Conservation (phyloP, 2,113 vertebrate genomes). For the Chaetodon auriga region DNA sequence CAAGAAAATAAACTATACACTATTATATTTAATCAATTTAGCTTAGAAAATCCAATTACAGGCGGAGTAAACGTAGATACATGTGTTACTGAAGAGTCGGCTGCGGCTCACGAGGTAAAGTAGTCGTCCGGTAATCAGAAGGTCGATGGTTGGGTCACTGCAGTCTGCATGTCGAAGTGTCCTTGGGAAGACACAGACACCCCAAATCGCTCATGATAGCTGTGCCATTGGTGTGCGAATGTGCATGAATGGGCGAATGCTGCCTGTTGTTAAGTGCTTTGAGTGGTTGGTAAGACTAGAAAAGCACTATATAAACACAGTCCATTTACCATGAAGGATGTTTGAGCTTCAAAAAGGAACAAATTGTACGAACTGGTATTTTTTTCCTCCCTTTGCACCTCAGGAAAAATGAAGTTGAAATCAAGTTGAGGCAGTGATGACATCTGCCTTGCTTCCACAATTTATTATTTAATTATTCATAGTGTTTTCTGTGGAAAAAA, state of each 20-base stretch:
- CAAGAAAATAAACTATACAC: conserved; percentile 35
- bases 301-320: too few species aligned
- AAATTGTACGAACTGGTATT: conserved; percentile 18
- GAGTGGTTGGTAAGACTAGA: too few species aligned
- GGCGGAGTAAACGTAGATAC: background rate
- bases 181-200: too few species aligned
- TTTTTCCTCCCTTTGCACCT: conserved; percentile 40
- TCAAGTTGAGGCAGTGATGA: conserved; percentile 44
- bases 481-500: conserved; percentile 52
- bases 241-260: too few species aligned
- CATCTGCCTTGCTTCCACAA: conserved; percentile 36
- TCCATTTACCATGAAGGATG: background rate
- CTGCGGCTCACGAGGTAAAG: too few species aligned
- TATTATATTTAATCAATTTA: background rate
- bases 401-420: conserved; percentile 33
- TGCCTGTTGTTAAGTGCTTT: too few species aligned
- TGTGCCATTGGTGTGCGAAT: too few species aligned
- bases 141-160: too few species aligned
- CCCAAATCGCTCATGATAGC: too few species aligned
- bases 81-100: too few species aligned
- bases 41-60: conserved; percentile 21
- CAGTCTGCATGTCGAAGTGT: too few species aligned
- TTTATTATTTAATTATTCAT: conserved; percentile 75
- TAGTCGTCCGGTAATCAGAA: too few species aligned
- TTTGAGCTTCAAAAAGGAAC: conserved; percentile 26